Evolutionary conservation across 2,113 vertebrate species (phyloP).

Genomic region (Neolamprologus fasciatus): DNA sequence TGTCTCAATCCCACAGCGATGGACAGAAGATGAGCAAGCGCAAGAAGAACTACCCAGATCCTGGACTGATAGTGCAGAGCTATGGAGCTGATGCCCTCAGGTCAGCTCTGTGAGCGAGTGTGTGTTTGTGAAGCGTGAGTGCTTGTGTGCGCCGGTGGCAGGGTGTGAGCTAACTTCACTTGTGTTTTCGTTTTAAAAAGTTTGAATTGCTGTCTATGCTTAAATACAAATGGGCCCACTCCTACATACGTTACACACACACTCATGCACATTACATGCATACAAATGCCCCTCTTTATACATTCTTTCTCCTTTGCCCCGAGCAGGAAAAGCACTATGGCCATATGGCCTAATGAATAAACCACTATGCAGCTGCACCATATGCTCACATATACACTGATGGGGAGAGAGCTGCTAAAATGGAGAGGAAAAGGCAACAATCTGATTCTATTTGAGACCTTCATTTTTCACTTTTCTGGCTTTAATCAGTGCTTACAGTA

Average conservation of each 20-base stretch:
- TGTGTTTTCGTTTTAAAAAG: constrained; percentile 16
- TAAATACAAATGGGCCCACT: not conserved
- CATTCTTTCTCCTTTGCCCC: constrained; percentile 37
- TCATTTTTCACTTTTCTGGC: not conserved
- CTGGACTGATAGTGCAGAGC: constrained; percentile 76
- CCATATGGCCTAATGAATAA: constrained; percentile 72
- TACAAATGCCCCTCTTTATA: not conserved
- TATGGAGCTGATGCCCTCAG: constrained; percentile 95
- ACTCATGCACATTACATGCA: not conserved
- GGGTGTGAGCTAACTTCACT: not conserved
- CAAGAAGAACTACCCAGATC: constrained; percentile 98
- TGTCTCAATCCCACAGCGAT: constrained; percentile 74
- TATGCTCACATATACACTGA: constrained; percentile 49
- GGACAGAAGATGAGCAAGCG: constrained; percentile 99
- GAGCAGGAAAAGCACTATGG: constrained; percentile 20
- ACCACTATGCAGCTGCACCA: constrained; percentile 44
- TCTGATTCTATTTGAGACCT: not conserved
- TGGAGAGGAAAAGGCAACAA: not conserved
- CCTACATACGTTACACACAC: not conserved
- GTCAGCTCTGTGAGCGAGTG: constrained; percentile 63
- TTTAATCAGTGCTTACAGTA: not conserved
- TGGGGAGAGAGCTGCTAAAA: not conserved
- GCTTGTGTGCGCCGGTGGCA: constrained; percentile 1
- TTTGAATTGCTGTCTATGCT: not conserved
- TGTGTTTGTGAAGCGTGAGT: not conserved